phyloP scores from a whole-genome alignment of 1,140 invertebrate species.

The Octopus bimaculoides region DNA sequence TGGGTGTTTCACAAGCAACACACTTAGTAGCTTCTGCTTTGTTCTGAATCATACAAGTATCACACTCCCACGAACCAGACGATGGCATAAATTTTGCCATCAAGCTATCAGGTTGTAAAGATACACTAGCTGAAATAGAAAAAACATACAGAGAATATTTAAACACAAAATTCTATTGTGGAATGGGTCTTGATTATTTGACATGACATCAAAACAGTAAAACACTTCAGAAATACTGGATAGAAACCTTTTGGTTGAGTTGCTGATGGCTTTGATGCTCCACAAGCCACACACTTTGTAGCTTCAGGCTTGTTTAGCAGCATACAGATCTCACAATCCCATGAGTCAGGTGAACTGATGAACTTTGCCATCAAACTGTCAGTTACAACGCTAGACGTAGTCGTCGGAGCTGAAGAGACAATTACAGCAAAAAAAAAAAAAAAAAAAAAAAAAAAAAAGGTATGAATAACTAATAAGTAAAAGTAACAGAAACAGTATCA shows the following conservation, averaged over 20 bases:
- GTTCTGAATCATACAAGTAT: slow-evolving; percentile 67
- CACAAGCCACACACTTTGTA: slow-evolving; percentile 66
- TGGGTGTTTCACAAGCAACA: slow-evolving; percentile 59
- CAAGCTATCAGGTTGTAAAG: not conserved
- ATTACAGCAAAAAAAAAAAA: not conserved
- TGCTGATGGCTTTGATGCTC: slow-evolving; percentile 28
- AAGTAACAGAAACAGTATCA: not conserved
- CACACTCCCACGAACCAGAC: slow-evolving; percentile 67
- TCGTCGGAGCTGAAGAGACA: not conserved
- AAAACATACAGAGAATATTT: not conserved
- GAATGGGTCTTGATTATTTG: too few species aligned
- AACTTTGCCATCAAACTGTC: slow-evolving; percentile 61
- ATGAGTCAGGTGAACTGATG: slow-evolving; percentile 61
- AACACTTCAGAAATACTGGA: too few species aligned
- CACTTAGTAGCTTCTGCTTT: slow-evolving; percentile 63
- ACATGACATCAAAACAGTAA: too few species aligned
- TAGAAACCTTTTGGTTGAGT: too few species aligned
- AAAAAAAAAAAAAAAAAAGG: not conserved
- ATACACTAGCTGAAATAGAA: not conserved
- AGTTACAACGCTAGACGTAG: not conserved
- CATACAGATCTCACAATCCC: slow-evolving; percentile 69
- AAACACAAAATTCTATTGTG: too few species aligned
- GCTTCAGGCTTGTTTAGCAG: slow-evolving; percentile 64
- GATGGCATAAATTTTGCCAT: slow-evolving; percentile 19
- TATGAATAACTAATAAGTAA: not conserved